These are phyloP conservation scores for Halichondria panicea DNA, from an alignment of 37 sponge, comb jelly and placozoan species.

Conservation along the genomic window DNA sequence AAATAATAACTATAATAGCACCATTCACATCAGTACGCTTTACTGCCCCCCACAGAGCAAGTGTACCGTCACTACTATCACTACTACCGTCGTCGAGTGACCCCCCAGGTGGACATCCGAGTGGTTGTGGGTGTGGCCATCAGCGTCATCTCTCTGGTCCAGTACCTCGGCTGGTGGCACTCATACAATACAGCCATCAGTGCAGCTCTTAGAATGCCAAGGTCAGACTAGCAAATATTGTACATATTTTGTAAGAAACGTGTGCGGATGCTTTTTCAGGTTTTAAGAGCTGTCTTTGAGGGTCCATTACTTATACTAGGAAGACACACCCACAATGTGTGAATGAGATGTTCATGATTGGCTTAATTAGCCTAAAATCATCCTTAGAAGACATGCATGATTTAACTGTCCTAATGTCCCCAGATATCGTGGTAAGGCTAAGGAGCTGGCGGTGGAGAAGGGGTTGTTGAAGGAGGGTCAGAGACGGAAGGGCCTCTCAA, in stretches of 20 bases:
- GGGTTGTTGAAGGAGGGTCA: constrained; percentile 7
- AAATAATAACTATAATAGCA: too few species aligned
- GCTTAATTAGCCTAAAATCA: too few species aligned
- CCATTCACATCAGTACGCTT: too few species aligned
- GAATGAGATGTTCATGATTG: too few species aligned
- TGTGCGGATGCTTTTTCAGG: too few species aligned
- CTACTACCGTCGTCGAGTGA: constrained; percentile 65
- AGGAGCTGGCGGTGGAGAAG: constrained; percentile 31
- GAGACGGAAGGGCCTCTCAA: neutral
- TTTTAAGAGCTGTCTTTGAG: too few species aligned
- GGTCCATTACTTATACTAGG: too few species aligned
- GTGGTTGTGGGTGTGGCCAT: constrained; percentile 58
- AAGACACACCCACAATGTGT: too few species aligned
- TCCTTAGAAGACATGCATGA: too few species aligned
- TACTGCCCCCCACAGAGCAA: constrained; percentile 70
- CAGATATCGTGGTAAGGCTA: constrained; percentile 32
- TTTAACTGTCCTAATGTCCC: too few species aligned
- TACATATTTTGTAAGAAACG: neutral
- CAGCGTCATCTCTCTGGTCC: constrained; percentile 49
- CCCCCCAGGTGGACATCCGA: constrained; percentile 79
- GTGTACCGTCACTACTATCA: constrained; percentile 69
- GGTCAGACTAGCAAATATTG: too few species aligned
- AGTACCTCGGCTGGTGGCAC: constrained; percentile 64
- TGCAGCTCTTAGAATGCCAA: constrained; percentile 50
- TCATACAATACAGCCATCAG: constrained; percentile 50